Evolutionary conservation across 2,888 invertebrate species (phyloP).

Genomic region (Reticulitermes lucifugus): DNA sequence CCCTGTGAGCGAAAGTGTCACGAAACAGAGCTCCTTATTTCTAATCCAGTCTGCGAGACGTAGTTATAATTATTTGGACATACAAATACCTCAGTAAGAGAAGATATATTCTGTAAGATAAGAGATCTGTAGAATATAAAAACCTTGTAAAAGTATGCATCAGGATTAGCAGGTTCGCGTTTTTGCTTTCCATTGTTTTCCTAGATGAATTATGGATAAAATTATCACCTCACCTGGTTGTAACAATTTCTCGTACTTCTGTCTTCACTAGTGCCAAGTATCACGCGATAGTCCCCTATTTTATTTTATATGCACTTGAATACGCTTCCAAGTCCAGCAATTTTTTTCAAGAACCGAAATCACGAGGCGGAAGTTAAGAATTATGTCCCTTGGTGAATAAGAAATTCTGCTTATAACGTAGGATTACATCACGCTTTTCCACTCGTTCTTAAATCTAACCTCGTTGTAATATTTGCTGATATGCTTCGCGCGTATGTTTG

Average conservation of each 20-base stretch:
- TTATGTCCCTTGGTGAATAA: neutral
- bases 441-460: neutral
- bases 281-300: conserved; percentile 8
- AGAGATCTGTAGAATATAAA: no score
- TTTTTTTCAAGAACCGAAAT: neutral
- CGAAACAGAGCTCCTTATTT: no score
- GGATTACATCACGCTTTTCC: neutral
- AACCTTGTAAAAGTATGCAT: neutral
- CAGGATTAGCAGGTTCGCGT: neutral
- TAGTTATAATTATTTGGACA: no score
- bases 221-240: neutral
- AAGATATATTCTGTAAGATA: no score
- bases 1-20: no score
- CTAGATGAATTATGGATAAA: neutral
- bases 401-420: neutral
- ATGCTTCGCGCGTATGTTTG: neutral
- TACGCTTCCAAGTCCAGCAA: conserved; percentile 5
- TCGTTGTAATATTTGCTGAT: neutral
- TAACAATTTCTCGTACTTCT: neutral
- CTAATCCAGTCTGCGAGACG: no score
- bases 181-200: conserved; percentile 1
- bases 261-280: neutral
- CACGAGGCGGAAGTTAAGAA: neutral
- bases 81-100: no score
- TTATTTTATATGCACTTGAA: conserved; percentile 20